Conservation (phyloP, 2,797 vertebrate genomes). For the Malurus leucopterus region DNA sequence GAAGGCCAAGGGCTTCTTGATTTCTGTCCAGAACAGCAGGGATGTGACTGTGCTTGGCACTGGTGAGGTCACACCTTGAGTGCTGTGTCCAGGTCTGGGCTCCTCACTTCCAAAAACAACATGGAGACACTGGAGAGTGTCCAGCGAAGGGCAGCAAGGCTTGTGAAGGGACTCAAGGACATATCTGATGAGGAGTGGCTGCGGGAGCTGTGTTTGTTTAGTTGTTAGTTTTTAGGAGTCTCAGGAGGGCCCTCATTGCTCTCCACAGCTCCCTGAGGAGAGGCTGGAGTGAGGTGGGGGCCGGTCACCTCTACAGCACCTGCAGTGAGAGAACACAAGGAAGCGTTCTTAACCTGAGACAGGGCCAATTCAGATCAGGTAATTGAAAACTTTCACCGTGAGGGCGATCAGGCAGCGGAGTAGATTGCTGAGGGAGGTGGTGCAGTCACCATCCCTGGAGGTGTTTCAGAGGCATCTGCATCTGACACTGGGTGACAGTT, state of each 20-base stretch:
- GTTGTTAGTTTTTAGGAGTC: background rate
- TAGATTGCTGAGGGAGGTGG: background rate
- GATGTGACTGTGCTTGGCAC: too few species aligned
- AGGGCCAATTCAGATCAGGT: background rate
- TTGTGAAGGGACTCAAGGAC: background rate
- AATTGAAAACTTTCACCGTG: background rate
- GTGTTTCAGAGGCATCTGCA: background rate
- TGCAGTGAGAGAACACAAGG: background rate
- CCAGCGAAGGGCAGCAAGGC: background rate
- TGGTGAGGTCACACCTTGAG: background rate
- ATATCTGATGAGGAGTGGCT: background rate
- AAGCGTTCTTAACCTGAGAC: background rate
- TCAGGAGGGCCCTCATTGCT: background rate
- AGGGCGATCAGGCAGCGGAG: background rate
- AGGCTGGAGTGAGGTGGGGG: background rate
- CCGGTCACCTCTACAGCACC: fast-evolving
- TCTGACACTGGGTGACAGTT: background rate
- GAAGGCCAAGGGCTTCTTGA: background rate
- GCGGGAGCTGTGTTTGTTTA: background rate
- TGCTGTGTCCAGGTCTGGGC: background rate
- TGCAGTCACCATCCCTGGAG: background rate
- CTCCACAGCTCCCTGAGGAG: background rate
- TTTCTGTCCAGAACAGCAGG: background rate
- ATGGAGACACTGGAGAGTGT: background rate
- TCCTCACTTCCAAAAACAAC: background rate